Evolutionary conservation across 2,888 invertebrate species (phyloP).

Genomic region (Holacanthella duospinosa): DNA sequence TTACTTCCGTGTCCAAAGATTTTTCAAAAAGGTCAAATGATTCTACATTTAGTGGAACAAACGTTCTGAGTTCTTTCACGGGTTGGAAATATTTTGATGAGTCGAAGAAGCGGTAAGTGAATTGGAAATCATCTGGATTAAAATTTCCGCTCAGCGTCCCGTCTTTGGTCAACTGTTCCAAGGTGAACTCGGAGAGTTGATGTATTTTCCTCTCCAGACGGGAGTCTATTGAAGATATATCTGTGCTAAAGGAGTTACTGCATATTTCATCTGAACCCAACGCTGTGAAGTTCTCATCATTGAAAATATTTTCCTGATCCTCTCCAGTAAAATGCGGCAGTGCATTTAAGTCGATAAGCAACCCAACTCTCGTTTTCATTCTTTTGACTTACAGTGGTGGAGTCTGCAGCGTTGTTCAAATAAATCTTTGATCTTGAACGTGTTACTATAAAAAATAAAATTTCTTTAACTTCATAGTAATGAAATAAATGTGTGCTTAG

Average conservation of each 20-base stretch:
- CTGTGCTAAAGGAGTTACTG: background rate
- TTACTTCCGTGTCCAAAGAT: background rate
- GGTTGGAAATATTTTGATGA: background rate
- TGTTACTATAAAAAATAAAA: too few species aligned
- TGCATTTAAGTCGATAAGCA: background rate
- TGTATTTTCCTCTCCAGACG: background rate
- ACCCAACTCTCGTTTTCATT: background rate
- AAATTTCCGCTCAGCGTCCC: background rate
- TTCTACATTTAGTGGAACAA: background rate
- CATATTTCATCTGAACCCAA: background rate
- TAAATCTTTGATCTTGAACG: too few species aligned
- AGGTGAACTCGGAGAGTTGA: background rate
- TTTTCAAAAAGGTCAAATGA: background rate
- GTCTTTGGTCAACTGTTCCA: background rate
- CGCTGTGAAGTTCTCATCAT: background rate
- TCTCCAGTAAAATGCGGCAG: background rate
- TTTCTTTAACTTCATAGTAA: too few species aligned
- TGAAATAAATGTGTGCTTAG: too few species aligned
- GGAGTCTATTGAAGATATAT: background rate
- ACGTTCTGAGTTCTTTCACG: background rate
- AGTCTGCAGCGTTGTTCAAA: too few species aligned
- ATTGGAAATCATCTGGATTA: background rate
- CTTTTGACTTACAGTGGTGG: too few species aligned
- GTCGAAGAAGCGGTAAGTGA: constrained; percentile 1
- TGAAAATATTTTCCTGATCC: background rate